Percentiles rank a stretch among this genome's conserved stretches.
phyloP scores from a whole-genome alignment of 2,888 invertebrate genomes.

The Pollenia angustigena region DNA sequence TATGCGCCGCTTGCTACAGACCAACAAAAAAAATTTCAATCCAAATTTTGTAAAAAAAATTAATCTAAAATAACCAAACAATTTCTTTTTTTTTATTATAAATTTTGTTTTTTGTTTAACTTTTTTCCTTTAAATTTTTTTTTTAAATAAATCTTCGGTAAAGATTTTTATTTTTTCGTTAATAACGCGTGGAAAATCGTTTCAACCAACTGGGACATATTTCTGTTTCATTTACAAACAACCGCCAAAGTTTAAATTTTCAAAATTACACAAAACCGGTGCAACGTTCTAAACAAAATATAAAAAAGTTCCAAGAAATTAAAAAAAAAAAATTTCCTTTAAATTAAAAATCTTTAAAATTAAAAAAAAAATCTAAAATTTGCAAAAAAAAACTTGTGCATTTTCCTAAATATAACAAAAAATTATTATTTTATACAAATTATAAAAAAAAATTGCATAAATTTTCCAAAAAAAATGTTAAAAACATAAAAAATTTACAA shows the following conservation, averaged over 20 bases:
- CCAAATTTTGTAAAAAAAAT: conserved; percentile 12
- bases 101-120: conserved; percentile 20
- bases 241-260: conserved; percentile 53
- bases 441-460: conserved; percentile 11
- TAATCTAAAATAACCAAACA: conserved; percentile 14
- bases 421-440: neutral
- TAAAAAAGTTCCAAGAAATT: conserved; percentile 14
- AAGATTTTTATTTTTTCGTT: neutral
- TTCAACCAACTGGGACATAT: conserved; percentile 46
- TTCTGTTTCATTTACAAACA: conserved; percentile 5
- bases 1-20: conserved; percentile 76
- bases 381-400: too few relatives aligned
- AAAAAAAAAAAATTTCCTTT: neutral
- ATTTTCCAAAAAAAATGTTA: conserved; percentile 22
- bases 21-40: conserved; percentile 36
- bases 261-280: conserved; percentile 5
- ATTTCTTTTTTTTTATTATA: conserved; percentile 13
- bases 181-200: conserved; percentile 25
- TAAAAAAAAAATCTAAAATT: neutral
- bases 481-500: conserved; percentile 46
- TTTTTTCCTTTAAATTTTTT: conserved; percentile 13
- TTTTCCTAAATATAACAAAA: neutral
- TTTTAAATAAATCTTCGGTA: conserved; percentile 19
- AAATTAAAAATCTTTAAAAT: conserved; percentile 15
- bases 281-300: conserved; percentile 32